Percentiles rank a stretch among this genome's conserved stretches.
Conservation (phyloP, 2,888 invertebrate genomes). For the Papilio gigon region DNA sequence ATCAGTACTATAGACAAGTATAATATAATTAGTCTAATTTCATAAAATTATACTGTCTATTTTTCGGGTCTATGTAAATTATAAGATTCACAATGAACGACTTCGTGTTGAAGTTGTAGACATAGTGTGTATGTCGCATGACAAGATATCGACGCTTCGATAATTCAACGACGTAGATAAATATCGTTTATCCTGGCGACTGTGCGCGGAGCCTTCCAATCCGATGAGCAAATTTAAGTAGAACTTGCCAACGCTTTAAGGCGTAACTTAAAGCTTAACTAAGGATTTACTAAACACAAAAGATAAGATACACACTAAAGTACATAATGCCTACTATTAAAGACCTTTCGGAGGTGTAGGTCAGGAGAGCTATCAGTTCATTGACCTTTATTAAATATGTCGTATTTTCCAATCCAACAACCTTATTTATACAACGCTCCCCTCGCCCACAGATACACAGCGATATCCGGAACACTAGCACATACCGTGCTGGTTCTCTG, state of each 20-base stretch:
- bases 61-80: background rate
- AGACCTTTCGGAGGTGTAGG: background rate
- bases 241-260: constrained; percentile 8
- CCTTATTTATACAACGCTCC: background rate
- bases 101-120: too few relatives aligned
- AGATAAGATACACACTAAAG: background rate
- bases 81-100: too few relatives aligned
- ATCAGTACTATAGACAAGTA: too few relatives aligned
- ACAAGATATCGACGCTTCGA: background rate
- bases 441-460: too few relatives aligned
- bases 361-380: background rate
- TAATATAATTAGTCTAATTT: too few relatives aligned
- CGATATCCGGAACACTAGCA: too few relatives aligned
- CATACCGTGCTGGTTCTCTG: too few relatives aligned
- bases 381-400: background rate
- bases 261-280: background rate
- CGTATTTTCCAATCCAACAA: background rate
- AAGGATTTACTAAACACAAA: background rate
- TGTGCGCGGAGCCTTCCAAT: constrained; percentile 12
- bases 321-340: background rate
- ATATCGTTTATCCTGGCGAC: constrained; percentile 12
- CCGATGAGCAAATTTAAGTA: constrained; percentile 23
- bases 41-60: too few relatives aligned
- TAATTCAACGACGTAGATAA: constrained; percentile 15
- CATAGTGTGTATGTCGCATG: background rate